phyloP scores from a whole-genome alignment of 2,888 invertebrate genomes.

The Hirtodrosophila cameraria region DNA sequence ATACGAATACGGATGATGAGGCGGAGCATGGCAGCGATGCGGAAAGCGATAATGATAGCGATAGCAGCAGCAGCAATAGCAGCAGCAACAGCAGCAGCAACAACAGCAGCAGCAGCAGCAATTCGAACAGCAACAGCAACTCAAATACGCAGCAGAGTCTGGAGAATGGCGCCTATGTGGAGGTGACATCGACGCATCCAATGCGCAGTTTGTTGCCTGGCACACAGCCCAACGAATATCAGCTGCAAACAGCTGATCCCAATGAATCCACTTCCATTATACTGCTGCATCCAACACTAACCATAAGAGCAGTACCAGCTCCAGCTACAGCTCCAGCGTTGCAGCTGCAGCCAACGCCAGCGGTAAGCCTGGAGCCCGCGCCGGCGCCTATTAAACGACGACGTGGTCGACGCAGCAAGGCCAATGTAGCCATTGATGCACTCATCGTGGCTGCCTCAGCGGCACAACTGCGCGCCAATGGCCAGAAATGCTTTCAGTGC shows the following conservation, averaged over 20 bases:
- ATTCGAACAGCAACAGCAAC: slow-evolving; percentile 41
- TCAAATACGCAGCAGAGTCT: slow-evolving; percentile 63
- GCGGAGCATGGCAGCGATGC: slow-evolving; percentile 48
- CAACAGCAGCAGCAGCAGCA: slow-evolving; percentile 19
- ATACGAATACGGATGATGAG: slow-evolving; percentile 52
- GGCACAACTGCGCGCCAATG: slow-evolving; percentile 59
- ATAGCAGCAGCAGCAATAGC: slow-evolving; percentile 41
- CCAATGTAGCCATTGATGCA: slow-evolving; percentile 16
- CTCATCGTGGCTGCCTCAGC: slow-evolving; percentile 51
- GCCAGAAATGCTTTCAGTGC: slow-evolving; percentile 82
- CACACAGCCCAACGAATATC: slow-evolving; percentile 57
- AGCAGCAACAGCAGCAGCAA: slow-evolving; percentile 47
- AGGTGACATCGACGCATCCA: slow-evolving; percentile 49
- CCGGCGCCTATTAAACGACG: slow-evolving; percentile 65
- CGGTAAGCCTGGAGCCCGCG: slow-evolving; percentile 30
- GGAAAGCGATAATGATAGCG: slow-evolving; percentile 60
- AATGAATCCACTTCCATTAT: slow-evolving; percentile 81
- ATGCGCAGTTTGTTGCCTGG: slow-evolving; percentile 44
- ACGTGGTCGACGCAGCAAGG: slow-evolving; percentile 76
- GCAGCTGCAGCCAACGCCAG: not conserved
- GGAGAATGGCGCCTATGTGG: slow-evolving; percentile 53
- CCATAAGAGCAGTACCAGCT: slow-evolving; percentile 35
- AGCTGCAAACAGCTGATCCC: slow-evolving; percentile 67
- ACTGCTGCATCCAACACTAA: slow-evolving; percentile 62
- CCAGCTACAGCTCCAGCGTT: not conserved